Evolutionary conservation across 1,140 invertebrate species (phyloP).

Genomic region (Camponotus floridanus): DNA sequence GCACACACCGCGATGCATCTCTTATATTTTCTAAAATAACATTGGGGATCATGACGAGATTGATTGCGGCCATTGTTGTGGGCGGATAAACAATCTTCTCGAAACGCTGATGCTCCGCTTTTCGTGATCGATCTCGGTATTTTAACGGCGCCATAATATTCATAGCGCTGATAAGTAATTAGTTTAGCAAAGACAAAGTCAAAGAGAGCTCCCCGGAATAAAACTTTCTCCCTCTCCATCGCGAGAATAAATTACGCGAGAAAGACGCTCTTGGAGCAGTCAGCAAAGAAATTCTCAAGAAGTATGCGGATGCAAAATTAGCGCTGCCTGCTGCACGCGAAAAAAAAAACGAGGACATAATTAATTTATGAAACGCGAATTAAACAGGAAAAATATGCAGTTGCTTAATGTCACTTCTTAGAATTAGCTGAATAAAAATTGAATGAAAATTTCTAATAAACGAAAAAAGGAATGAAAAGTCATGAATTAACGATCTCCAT

Average conservation of each 20-base stretch:
- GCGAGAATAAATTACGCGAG: slow-evolving; percentile 46
- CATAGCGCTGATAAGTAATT: slow-evolving; percentile 52
- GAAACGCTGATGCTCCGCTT: slow-evolving; percentile 43
- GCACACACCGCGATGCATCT: background rate
- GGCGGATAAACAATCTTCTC: slow-evolving; percentile 21
- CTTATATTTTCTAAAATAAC: slow-evolving; percentile 30
- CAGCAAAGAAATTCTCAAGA: slow-evolving; percentile 50
- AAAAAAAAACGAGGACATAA: slow-evolving; percentile 51
- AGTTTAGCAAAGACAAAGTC: slow-evolving; percentile 54
- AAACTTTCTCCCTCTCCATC: slow-evolving; percentile 33
- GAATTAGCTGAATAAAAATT: slow-evolving; percentile 37
- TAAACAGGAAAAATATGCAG: slow-evolving; percentile 51
- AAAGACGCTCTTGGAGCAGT: slow-evolving; percentile 9
- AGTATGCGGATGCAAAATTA: slow-evolving; percentile 54
- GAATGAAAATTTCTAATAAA: slow-evolving; percentile 42
- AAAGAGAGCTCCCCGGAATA: slow-evolving; percentile 13
- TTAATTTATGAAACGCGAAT: slow-evolving; percentile 57
- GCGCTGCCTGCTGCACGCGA: slow-evolving; percentile 36
- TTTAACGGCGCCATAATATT: slow-evolving; percentile 43
- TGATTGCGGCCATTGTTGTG: slow-evolving; percentile 1
- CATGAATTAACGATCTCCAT: background rate
- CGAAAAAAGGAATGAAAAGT: background rate
- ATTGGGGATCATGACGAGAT: background rate
- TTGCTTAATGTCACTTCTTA: slow-evolving; percentile 36
- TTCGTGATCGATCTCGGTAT: slow-evolving; percentile 31